Evolutionary conservation across 2,888 invertebrate species (phyloP), one percentile per base, ranked within the genome.

Genomic region (Polia nebulosa): DNA sequence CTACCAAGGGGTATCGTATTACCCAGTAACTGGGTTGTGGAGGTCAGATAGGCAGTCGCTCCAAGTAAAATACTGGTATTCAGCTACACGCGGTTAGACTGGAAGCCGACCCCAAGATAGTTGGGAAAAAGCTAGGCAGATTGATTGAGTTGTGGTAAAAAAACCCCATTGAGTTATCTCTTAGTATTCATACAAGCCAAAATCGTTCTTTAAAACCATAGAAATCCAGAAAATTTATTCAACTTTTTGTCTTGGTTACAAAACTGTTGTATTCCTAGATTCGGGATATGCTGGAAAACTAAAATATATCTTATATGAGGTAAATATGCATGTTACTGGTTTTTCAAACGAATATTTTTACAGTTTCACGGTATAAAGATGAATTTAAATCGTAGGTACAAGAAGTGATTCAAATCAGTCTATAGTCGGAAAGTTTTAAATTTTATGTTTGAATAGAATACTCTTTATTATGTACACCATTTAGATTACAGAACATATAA

Each of bases 261-360:
- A 64, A 47, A 64, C 47, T 49, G 47, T 47, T 36, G 45, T 22
- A 59, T 59, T 59, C 22, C 9, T 47, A 49, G 27, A 6, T 29
- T 49, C n/a, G 1, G 5, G 29, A 59, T 25, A 59, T 32, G 13
- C 47, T 39, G 13, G 13, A n/a, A 22, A 39, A 58, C 29, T 47
- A 20, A 58, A 64, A 49, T 22, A 39, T 39, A 49, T 49, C 25
- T 29, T 13, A 34, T 29, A 17, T 49, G 22, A n/a, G 58, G 64
- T 59, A 32, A 64, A 49, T 2, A 11, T 22, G 29, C 59, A 20
- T 39, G 59, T 64, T 39, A 41, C n/a, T 29, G n/a, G 49, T 20
- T 6, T 22, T 29, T 39, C 8, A 11, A 17, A 27, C n/a, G 6
- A 49, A 45, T 44, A 27, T 25, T 62, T 56, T 56, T 27, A 2